phyloP scores from a whole-genome alignment of 2,113 vertebrate species.

The Aphelocoma coerulescens region DNA sequence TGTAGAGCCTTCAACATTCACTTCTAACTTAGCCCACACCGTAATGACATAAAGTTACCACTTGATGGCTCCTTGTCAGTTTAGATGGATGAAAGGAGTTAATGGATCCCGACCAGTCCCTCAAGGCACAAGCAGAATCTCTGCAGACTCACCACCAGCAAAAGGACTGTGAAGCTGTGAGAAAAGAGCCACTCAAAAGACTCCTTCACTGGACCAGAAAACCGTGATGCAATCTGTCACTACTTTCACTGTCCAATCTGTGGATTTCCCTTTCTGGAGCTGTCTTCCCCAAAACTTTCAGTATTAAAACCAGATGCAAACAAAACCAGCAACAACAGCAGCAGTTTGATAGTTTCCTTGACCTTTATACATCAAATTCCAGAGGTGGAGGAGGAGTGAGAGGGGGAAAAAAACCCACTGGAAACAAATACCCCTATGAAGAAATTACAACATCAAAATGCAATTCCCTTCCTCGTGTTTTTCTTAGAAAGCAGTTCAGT shows the following conservation, averaged over 20 bases:
- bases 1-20: background rate
- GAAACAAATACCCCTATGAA: constrained; percentile 51
- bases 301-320: constrained; percentile 24
- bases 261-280: background rate
- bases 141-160: background rate
- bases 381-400: background rate
- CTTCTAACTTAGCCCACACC: background rate
- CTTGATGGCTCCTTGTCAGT: constrained; percentile 44
- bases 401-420: background rate
- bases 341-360: constrained; percentile 21
- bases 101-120: background rate
- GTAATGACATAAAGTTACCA: constrained; percentile 28
- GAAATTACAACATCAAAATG: constrained; percentile 61
- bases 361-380: constrained; percentile 34
- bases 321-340: background rate
- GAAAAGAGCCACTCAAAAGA: background rate
- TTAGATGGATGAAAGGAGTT: background rate
- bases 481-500: constrained; percentile 74
- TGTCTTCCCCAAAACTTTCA: background rate
- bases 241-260: background rate
- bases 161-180: background rate
- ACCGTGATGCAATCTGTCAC: background rate
- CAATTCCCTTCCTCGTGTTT: constrained; percentile 63
- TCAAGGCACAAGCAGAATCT: rapidly evolving
- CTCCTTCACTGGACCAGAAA: background rate